Evolutionary conservation across 2,797 vertebrate genomes (phyloP).

Genomic region (Myripristis jacobus): DNA sequence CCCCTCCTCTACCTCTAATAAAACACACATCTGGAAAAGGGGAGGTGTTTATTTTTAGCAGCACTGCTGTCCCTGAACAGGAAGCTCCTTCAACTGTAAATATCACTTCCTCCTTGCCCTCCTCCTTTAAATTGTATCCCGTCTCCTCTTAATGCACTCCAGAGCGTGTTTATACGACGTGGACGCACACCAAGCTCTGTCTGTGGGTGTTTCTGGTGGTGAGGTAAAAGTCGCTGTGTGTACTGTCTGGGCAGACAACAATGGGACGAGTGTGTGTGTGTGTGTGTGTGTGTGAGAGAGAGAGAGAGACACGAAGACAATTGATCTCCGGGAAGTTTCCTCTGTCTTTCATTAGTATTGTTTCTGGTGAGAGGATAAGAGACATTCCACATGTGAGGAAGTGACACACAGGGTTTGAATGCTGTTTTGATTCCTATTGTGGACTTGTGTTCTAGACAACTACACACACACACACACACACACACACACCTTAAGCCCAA

Average conservation of each 20-base stretch:
- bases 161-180: conserved; percentile 72
- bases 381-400: conserved; percentile 59
- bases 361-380: conserved; percentile 35
- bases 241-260: conserved; percentile 66
- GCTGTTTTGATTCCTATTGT: conserved; percentile 32
- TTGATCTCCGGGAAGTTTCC: conserved; percentile 66
- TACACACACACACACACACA: background rate
- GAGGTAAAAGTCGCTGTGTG: conserved; percentile 56
- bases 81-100: conserved; percentile 78
- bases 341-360: conserved; percentile 63
- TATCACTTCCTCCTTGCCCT: conserved; percentile 62
- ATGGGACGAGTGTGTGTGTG: too few relatives aligned
- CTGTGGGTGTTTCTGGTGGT: conserved; percentile 53
- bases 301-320: conserved; percentile 56
- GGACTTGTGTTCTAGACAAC: conserved; percentile 17
- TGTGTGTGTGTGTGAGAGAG: conserved; percentile 28
- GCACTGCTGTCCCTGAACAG: conserved; percentile 75
- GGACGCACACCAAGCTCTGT: conserved; percentile 45
- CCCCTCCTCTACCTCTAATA: conserved; percentile 50
- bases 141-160: conserved; percentile 71
- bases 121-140: conserved; percentile 12
- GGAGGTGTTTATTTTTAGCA: conserved; percentile 84
- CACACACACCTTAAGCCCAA: background rate
- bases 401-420: conserved; percentile 58
- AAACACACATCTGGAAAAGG: conserved; percentile 80